Evolutionary conservation across 2,888 invertebrate species (phyloP).

Genomic region (Resseliella maxima): DNA sequence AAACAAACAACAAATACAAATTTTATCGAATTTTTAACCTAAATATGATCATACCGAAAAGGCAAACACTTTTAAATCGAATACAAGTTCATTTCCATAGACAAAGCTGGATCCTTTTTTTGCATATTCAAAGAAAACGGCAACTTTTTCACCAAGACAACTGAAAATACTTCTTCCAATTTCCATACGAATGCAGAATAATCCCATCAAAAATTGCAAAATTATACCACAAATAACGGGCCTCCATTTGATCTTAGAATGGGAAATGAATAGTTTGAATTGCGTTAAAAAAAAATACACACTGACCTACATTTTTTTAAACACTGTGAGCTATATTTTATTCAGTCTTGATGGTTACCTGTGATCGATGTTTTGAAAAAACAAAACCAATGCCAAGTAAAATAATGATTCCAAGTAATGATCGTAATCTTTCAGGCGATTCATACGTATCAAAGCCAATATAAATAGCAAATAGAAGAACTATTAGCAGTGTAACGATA

Average conservation of each 20-base stretch:
- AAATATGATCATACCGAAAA: slow-evolving; percentile 73
- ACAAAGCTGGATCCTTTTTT: slow-evolving; percentile 85
- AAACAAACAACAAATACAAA: neutral
- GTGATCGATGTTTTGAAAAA: slow-evolving; percentile 72
- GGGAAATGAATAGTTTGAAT: slow-evolving; percentile 60
- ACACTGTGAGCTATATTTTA: no score
- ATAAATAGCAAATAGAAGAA: slow-evolving; percentile 69
- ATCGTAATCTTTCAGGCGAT: slow-evolving; percentile 73
- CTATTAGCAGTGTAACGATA: slow-evolving; percentile 69
- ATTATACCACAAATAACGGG: slow-evolving; percentile 83
- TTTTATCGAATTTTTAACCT: neutral
- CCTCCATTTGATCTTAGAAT: slow-evolving; percentile 79
- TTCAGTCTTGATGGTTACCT: no score
- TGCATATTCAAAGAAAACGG: slow-evolving; percentile 83
- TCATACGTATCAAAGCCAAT: slow-evolving; percentile 73
- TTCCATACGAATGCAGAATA: slow-evolving; percentile 87
- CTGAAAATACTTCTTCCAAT: slow-evolving; percentile 76
- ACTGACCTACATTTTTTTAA: no score
- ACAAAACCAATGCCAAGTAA: slow-evolving; percentile 75
- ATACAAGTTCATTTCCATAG: slow-evolving; percentile 78
- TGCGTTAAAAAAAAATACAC: no score
- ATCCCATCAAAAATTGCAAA: slow-evolving; percentile 85
- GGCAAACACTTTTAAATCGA: slow-evolving; percentile 76
- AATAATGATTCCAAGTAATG: slow-evolving; percentile 74
- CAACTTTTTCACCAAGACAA: slow-evolving; percentile 74